Base-by-base conservation (phyloP, 1,140 invertebrate species). In the Drepana arcuata region DNA sequence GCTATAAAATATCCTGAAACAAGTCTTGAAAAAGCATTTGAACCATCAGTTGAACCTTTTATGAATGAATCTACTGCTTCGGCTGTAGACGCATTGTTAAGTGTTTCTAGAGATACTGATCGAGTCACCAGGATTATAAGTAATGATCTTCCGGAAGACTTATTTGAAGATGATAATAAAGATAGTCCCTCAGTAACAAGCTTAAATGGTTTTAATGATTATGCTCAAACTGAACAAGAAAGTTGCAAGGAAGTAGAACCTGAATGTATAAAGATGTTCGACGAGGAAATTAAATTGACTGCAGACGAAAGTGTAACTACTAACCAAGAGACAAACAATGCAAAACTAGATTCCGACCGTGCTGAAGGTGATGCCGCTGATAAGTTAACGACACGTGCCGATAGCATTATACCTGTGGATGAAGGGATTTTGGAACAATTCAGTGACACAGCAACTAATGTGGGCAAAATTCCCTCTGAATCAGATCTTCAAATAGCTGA, bases 401-500 rank as follows among this genome's bases (percentile, higher is more conserved):
- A n/a, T n/a, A n/a, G n/a, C n/a, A n/a, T n/a, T n/a, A n/a, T n/a
- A n/a, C n/a, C n/a, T n/a, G n/a, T n/a, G n/a, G n/a, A n/a, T n/a
- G n/a, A n/a, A n/a, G n/a, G n/a, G n/a, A n/a, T n/a, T n/a, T n/a
- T n/a, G n/a, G n/a, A n/a, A n/a, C n/a, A n/a, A n/a, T n/a, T n/a
- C n/a, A n/a, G n/a, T n/a, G n/a, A n/a, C n/a, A n/a, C n/a, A n/a
- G n/a, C n/a, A n/a, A n/a, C n/a, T 30, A 16, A 42, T n/a, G 16
- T 43, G 2, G 69, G 69, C 40, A 73, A 30, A 47, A 33, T 48
- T 9, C 73, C 69, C 7, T 63, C 75, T 11, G 78, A 82, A 60
- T 80, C 74, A 13, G 81, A 82, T 58, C 58, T 84, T 11, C 78
- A 82, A 57, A 71, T 84, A 23, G 81, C 81, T 16, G 77, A 82